These are phyloP conservation scores for Parambassis ranga DNA, from an alignment of 2,797 vertebrate species.

Conservation along the genomic window DNA sequence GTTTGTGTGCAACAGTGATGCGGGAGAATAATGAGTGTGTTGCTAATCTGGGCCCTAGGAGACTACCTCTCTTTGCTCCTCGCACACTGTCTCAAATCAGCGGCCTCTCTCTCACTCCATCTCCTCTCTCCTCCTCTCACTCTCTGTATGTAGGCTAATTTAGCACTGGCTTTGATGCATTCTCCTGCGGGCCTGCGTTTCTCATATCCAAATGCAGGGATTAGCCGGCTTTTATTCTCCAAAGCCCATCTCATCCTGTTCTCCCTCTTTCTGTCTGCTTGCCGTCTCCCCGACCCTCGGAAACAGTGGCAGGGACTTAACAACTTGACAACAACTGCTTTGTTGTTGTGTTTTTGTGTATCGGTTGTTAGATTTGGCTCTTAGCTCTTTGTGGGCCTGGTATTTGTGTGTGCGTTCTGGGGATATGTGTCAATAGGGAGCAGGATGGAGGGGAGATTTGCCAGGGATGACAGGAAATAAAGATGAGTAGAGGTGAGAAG, in stretches of 20 bases:
- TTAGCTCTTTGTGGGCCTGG: constrained; percentile 69
- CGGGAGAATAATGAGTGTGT: constrained; percentile 78
- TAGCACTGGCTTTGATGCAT: constrained; percentile 84
- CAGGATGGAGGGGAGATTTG: constrained; percentile 56
- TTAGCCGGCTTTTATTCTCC: constrained; percentile 85
- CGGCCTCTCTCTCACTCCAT: constrained; percentile 64
- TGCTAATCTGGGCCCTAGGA: constrained; percentile 86
- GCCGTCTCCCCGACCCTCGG: constrained; percentile 72
- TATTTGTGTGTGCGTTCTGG: constrained; percentile 55
- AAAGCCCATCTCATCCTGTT: constrained; percentile 85
- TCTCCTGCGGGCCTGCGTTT: constrained; percentile 84
- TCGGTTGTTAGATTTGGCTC: constrained; percentile 73
- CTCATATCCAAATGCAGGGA: constrained; percentile 89
- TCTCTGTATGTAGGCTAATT: constrained; percentile 82
- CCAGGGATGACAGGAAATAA: constrained; percentile 58
- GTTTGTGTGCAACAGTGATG: constrained; percentile 64
- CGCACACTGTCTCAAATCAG: constrained; percentile 79
- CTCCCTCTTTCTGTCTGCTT: constrained; percentile 70
- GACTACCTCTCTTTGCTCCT: constrained; percentile 79
- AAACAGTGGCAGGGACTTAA: constrained; percentile 78
- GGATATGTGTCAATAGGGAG: constrained; percentile 61
- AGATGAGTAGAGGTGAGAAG: constrained; percentile 50
- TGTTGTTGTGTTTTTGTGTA: constrained; percentile 80
- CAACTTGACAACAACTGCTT: constrained; percentile 75
- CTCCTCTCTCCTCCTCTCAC: constrained; percentile 62